A percentile compares a stretch with the other conserved stretches of the same genome.
Evolutionary conservation across 1,140 invertebrate genomes (phyloP).

Genomic region (Hycleus cichorii): DNA sequence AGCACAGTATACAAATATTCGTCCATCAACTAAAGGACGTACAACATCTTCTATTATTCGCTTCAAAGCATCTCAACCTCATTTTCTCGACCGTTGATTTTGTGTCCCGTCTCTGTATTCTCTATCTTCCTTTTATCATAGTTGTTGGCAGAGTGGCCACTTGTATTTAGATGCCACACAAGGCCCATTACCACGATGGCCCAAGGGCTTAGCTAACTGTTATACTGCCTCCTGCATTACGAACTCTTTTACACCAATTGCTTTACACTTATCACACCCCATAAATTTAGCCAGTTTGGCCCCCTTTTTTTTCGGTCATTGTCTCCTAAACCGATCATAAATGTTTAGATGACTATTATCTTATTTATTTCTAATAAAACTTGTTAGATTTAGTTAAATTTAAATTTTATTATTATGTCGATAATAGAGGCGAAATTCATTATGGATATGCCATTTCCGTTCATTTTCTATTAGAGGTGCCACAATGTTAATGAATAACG

Average conservation of each 20-base stretch:
- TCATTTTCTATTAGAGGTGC: too few relatives aligned
- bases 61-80: slow-evolving; percentile 43
- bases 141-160: slow-evolving; percentile 22
- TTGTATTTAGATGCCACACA: slow-evolving; percentile 27
- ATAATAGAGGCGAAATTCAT: too few relatives aligned
- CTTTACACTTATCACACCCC: slow-evolving; percentile 22
- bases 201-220: slow-evolving; percentile 18
- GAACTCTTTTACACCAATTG: slow-evolving; percentile 26
- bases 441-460: too few relatives aligned
- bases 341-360: too few relatives aligned
- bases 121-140: slow-evolving; percentile 22
- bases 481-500: not conserved
- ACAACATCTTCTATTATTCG: slow-evolving; percentile 42
- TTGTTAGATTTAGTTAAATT: too few relatives aligned
- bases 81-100: slow-evolving; percentile 46
- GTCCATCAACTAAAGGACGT: slow-evolving; percentile 28
- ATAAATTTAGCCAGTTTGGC: not conserved
- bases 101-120: slow-evolving; percentile 31
- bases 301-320: too few relatives aligned
- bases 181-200: slow-evolving; percentile 19
- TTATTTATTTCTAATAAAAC: too few relatives aligned
- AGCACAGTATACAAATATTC: slow-evolving; percentile 27
- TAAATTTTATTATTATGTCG: too few relatives aligned
- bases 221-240: slow-evolving; percentile 24
- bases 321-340: too few relatives aligned